Evolutionary conservation across 2,797 vertebrate species (phyloP).

Genomic region (Pseudocheirus occidentalis): DNA sequence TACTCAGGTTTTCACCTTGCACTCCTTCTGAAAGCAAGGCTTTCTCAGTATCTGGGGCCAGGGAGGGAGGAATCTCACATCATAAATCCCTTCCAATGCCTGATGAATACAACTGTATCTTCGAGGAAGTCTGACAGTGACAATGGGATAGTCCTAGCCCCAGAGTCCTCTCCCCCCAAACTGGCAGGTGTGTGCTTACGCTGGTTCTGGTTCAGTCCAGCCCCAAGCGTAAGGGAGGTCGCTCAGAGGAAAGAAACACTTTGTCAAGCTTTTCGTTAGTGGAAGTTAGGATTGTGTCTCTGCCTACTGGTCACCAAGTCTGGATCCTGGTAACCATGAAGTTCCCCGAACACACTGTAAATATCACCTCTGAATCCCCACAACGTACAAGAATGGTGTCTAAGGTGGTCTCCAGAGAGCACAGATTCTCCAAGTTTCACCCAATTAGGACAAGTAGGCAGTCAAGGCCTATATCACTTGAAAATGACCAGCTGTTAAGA

Average conservation of each 20-base stretch:
- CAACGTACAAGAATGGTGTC: neutral
- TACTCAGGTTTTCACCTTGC: neutral
- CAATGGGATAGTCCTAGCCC: constrained; percentile 42
- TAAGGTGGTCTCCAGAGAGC: neutral
- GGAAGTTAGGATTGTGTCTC: neutral
- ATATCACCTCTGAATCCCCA: neutral
- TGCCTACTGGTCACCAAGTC: constrained; percentile 14
- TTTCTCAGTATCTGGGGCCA: constrained; percentile 38
- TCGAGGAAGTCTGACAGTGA: constrained; percentile 35
- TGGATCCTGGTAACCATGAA: neutral
- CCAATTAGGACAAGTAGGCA: constrained; percentile 42
- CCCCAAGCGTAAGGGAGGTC: constrained; percentile 35
- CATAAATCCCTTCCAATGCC: constrained; percentile 66
- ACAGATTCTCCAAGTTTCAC: constrained; percentile 31
- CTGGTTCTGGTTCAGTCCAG: neutral
- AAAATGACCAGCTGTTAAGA: constrained; percentile 29
- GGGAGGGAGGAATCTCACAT: constrained; percentile 48
- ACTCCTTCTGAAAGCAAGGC: no score
- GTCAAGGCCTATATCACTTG: constrained; percentile 23
- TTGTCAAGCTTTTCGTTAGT: constrained; percentile 20
- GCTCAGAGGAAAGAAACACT: neutral
- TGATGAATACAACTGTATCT: neutral
- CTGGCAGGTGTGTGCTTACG: neutral
- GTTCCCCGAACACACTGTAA: neutral
- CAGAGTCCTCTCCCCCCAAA: constrained; percentile 40